Base-by-base conservation (phyloP, 2,888 invertebrate species). In the Epistrophella euchroma region DNA sequence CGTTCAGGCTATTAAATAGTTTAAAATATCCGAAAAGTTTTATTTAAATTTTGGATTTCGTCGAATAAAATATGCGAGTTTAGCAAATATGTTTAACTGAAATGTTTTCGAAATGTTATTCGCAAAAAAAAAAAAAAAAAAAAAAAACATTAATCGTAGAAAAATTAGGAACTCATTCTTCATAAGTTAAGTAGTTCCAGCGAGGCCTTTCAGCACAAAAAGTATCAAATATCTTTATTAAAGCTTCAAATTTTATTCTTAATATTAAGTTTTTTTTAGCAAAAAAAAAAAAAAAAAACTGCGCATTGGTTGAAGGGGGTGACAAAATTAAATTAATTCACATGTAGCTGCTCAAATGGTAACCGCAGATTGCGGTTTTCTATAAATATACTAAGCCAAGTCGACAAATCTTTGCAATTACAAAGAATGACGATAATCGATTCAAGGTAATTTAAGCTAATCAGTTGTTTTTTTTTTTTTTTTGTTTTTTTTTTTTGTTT, bases 391-490 rank as follows among this genome's bases (percentile, higher is more conserved):
- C 37, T 22, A 13, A 58, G 35, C 9, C 15, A 11, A 50, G 3
- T 35, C 10, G 13, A 70, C 37, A 72, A 37, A 40, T 37, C 13
- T 37, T 32, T 58, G 50, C 35, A 70, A 71, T 52, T 37, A 15
- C 32, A 37, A 19, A 68, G 22, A n/a, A 22, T 55, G 45, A 72
- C 28, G 68, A 28, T 68, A 74, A 85, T 85, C 66, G 60, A 75
- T 60, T 72, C 58, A 76, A 72, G 80, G 76, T 68, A 85, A 85
- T 85, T 76, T 80, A 80, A 80, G 72, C 72, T 80, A 80, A 84
- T 84, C 80, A 80, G 19, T 70, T 72, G 70, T 75, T 56, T 68
- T 73, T 1, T 17, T 32, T 58, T 58, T 56, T 32, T 15, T 15
- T 6, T 32, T 3, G 37, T 60, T 6, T 32, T 7, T 10, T 56